Evolutionary conservation across 1,140 invertebrate genomes (phyloP), one percentile per base, ranked within the genome.

Genomic region (Rhagoletis zephyria): DNA sequence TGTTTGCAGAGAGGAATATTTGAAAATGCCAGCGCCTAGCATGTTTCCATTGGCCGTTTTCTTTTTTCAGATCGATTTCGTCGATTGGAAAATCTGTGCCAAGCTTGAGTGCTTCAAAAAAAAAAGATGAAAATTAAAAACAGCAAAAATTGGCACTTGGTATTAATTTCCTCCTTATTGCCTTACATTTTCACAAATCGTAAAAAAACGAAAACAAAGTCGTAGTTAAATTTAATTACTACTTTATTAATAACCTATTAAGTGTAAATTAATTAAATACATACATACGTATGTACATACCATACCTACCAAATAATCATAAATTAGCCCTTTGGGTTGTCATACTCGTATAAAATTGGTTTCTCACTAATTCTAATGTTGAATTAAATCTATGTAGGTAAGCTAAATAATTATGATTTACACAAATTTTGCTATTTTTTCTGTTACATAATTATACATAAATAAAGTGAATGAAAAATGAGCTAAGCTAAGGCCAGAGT

Each of bases 191-290:
- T 74, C 42, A 74, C 42, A 14, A 74, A n/a, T 45, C 16, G 42
- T 40, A 45, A 42, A 16, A 74, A 74, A 45, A 30, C 14, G 4
- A 48, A 48, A 1, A 67, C 7, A 48, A 74, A 48, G 45, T 48
- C 12, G 64, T 74, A 74, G 67, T 45, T 74, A 74, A 74, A 74
- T 74, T 74, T n/a, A 74, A 74, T 74, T 70, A 6, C 12, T 74
- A 74, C 3, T 70, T 74, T 48, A 74, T 48, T 42, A 16, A 48
- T 45, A 74, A 74, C 45, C 40, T 48, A 74, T 48, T 48, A 48
- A 10, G 40, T 74, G 51, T 30, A 40, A 67, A 40, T 2, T 40
- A 67, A 67, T 12, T 30, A 30, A 30, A 30, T 30, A 30, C 30
- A 30, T 30, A 30, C 30, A 30, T 30, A 30, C 30, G 30, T 30